Evolutionary conservation across 64 coral and sea anemone species (phyloP).

Genomic region (Montipora sp.): DNA sequence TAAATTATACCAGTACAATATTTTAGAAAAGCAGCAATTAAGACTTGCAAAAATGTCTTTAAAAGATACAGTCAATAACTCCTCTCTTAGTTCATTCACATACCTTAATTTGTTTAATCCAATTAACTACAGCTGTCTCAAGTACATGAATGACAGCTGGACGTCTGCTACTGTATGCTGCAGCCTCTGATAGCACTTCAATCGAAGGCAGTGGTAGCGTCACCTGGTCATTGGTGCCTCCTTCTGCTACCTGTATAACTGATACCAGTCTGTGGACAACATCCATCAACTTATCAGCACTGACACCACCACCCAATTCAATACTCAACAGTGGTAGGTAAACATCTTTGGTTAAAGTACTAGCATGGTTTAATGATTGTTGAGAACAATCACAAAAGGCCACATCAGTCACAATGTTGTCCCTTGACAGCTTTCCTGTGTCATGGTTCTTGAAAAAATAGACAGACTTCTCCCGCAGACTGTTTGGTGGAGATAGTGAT

Average conservation of each 20-base stretch:
- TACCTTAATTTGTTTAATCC: conserved; percentile 99
- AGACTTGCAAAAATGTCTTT: too few relatives aligned
- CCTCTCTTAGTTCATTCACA: not conserved
- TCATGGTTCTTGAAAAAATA: conserved; percentile 85
- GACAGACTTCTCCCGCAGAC: conserved; percentile 84
- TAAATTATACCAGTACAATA: too few relatives aligned
- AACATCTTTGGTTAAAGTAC: conserved; percentile 86
- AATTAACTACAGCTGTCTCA: conserved; percentile 96
- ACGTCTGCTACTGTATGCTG: conserved; percentile 91
- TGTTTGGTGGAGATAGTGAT: conserved; percentile 71
- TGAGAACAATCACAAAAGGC: conserved; percentile 94
- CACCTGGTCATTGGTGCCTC: conserved; percentile 81
- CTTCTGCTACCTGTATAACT: conserved; percentile 84
- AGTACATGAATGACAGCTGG: conserved; percentile 98
- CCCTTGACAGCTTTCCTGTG: conserved; percentile 89
- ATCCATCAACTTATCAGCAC: conserved; percentile 98
- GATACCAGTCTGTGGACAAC: conserved; percentile 93
- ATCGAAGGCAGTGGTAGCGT: conserved; percentile 92
- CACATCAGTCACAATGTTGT: conserved; percentile 93
- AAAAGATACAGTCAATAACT: not conserved
- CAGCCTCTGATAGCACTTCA: conserved; percentile 98
- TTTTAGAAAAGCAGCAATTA: too few relatives aligned
- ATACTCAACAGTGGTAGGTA: conserved; percentile 97
- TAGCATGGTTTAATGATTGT: conserved; percentile 74
- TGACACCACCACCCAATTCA: conserved; percentile 97